Evolutionary conservation across 2,113 vertebrate genomes (phyloP).

Genomic region (Phalacrocorax aristotelis): DNA sequence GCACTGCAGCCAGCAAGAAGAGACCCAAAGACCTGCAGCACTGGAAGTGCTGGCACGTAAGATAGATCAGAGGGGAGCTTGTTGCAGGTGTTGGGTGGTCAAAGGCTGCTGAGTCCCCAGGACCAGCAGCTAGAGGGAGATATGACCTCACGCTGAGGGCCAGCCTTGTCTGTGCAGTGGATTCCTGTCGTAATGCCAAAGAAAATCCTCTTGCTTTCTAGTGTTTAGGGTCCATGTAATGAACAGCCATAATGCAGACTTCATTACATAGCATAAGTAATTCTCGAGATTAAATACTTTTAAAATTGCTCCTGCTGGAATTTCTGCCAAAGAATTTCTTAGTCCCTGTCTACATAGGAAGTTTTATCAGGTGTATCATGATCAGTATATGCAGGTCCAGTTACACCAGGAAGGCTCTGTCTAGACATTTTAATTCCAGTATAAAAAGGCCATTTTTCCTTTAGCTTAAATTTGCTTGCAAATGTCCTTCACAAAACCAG

Average conservation of each 20-base stretch:
- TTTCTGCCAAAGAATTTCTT: slow-evolving; percentile 1
- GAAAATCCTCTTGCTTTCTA: neutral
- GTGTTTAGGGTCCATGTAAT: neutral
- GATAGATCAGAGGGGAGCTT: neutral
- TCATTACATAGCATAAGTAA: neutral
- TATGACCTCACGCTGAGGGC: slow-evolving; percentile 40
- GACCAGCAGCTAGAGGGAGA: slow-evolving; percentile 67
- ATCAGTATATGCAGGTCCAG: neutral
- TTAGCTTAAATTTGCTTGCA: neutral
- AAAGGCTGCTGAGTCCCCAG: slow-evolving; percentile 23
- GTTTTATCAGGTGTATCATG: slow-evolving; percentile 26
- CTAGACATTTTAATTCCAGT: slow-evolving; percentile 32
- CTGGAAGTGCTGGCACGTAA: rapidly evolving
- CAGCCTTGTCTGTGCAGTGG: neutral
- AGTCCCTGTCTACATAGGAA: slow-evolving; percentile 1
- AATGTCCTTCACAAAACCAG: neutral
- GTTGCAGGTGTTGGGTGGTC: neutral
- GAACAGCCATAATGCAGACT: neutral
- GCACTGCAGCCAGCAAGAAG: neutral
- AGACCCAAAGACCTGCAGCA: neutral
- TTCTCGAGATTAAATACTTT: neutral
- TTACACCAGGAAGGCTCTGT: slow-evolving; percentile 33
- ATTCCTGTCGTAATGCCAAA: neutral
- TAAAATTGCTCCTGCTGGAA: slow-evolving; percentile 34
- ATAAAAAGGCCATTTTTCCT: neutral